Percentiles rank a stretch among this genome's conserved stretches.
These are phyloP conservation scores for Heteronetta atricapilla DNA, from an alignment of 2,113 vertebrate species.

Conservation along the genomic window DNA sequence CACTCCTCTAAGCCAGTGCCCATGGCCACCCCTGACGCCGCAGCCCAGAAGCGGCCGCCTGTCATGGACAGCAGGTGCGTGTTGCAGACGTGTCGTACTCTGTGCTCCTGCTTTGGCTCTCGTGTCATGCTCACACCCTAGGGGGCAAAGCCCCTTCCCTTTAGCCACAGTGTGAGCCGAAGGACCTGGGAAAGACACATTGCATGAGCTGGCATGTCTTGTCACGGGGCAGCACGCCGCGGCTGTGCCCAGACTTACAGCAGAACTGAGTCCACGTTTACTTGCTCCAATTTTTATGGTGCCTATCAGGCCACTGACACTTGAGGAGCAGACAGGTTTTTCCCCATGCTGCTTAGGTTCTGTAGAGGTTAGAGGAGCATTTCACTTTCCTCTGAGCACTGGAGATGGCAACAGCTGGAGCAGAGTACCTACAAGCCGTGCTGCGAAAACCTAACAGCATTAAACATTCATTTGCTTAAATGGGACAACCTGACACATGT, in stretches of 20 bases:
- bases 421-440: not conserved
- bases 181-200: not conserved
- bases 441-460: not conserved
- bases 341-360: accelerated
- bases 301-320: not conserved
- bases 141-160: not conserved
- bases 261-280: not conserved
- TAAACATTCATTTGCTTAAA: not conserved
- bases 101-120: not conserved
- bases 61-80: accelerated
- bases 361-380: not conserved
- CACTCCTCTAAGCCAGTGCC: accelerated
- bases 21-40: not conserved
- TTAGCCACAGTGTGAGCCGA: accelerated
- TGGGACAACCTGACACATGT: not conserved
- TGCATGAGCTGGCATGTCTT: accelerated
- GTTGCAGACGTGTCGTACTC: accelerated
- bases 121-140: accelerated
- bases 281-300: accelerated
- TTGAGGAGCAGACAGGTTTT: not conserved
- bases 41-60: not conserved
- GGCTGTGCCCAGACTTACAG: accelerated
- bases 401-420: accelerated
- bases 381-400: not conserved
- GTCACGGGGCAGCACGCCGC: accelerated